A percentile compares a stretch with the other conserved stretches of the same genome.
Conservation (phyloP, 2,888 invertebrate genomes). For the Heliconius ethilla region DNA sequence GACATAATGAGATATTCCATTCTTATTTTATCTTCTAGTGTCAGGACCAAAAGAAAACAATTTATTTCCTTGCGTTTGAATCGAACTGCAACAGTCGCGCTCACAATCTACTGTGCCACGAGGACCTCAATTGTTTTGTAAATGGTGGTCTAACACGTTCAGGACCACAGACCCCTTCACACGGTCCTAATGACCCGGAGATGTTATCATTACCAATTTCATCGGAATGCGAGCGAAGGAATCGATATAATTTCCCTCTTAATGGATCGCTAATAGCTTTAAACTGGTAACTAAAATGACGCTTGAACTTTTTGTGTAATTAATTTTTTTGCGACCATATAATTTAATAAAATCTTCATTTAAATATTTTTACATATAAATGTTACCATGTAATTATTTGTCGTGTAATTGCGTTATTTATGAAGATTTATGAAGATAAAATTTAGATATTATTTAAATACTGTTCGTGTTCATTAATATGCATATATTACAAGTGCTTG, state of each 20-base stretch:
- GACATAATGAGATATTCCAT: too few species aligned
- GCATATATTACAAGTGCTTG: neutral
- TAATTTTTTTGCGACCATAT: conserved; percentile 12
- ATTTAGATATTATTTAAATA: conserved; percentile 17
- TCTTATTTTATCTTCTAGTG: too few species aligned
- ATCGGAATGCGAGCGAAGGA: conserved; percentile 71
- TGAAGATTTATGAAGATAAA: conserved; percentile 23
- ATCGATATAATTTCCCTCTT: conserved; percentile 67
- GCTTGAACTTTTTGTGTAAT: conserved; percentile 38
- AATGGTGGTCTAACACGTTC: neutral
- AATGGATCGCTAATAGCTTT: conserved; percentile 70
- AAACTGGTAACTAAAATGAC: conserved; percentile 57
- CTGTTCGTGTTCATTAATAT: conserved; percentile 16
- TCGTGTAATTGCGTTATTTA: conserved; percentile 26
- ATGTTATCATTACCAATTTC: conserved; percentile 79
- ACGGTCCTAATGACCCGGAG: conserved; percentile 63
- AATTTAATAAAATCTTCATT: conserved; percentile 22
- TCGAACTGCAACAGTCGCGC: neutral
- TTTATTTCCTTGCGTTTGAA: too few species aligned
- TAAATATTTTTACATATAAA: conserved; percentile 23
- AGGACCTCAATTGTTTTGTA: neutral
- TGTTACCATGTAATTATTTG: conserved; percentile 21
- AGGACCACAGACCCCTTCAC: conserved; percentile 39
- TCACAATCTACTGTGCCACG: neutral
- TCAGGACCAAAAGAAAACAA: too few species aligned